Percentiles rank a stretch among this genome's conserved stretches.
phyloP scores from a whole-genome alignment of 2,888 invertebrate genomes.

The Opisthograptis luteolata region DNA sequence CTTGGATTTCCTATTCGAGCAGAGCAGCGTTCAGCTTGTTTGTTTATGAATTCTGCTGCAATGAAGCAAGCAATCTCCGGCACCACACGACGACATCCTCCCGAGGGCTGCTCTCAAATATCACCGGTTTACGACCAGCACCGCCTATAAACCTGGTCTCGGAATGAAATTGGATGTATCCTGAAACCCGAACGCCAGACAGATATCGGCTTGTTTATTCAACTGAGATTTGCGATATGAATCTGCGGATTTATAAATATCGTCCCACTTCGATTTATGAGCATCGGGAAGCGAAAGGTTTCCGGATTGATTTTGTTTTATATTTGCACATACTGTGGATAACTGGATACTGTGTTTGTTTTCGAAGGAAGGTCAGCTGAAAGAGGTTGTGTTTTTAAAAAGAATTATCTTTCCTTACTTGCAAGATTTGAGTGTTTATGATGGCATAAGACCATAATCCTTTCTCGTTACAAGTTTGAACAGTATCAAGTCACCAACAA shows the following conservation, averaged over 20 bases:
- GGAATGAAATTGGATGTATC: constrained; percentile 10
- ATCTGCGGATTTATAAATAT: constrained; percentile 29
- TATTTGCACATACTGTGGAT: constrained; percentile 3
- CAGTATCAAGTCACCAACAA: no score
- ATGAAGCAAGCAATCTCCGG: not conserved
- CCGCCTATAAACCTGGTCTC: constrained; percentile 7
- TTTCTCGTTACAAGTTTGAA: no score
- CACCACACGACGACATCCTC: not conserved
- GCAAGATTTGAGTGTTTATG: no score
- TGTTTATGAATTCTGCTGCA: not conserved
- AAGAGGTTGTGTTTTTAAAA: constrained; percentile 2
- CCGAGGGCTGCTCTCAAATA: not conserved
- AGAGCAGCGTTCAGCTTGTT: not conserved
- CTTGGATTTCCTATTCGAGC: no score
- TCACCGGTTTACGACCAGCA: not conserved
- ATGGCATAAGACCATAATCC: no score
- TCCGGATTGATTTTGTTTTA: constrained; percentile 10
- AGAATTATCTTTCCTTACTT: no score
- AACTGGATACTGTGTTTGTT: no score
- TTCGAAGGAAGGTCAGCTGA: constrained; percentile 16
- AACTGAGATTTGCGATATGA: constrained; percentile 25
- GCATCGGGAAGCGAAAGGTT: constrained; percentile 9
- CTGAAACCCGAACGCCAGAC: constrained; percentile 8
- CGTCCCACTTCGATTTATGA: constrained; percentile 17
- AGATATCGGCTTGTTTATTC: constrained; percentile 26